Conservation (phyloP, 2,797 vertebrate species). For the Hyperoplus lanceolatus region DNA sequence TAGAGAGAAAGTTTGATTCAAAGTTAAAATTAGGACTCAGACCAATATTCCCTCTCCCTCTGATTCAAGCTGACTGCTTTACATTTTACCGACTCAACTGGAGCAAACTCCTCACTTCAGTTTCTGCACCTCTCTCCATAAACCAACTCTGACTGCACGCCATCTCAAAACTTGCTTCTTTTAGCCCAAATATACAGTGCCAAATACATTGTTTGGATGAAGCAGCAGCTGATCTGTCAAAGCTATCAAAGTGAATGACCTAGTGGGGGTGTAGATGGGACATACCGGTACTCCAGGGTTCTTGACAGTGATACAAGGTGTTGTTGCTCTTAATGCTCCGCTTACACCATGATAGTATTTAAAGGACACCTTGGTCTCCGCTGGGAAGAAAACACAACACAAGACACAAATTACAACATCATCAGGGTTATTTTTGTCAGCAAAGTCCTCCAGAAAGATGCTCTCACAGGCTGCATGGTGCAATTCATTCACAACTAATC, state of each 20-base stretch:
- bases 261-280: background rate
- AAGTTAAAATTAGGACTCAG: conserved; percentile 2
- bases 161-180: background rate
- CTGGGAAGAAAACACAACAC: conserved; percentile 75
- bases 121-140: background rate
- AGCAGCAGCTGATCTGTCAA: background rate
- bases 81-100: conserved; percentile 37
- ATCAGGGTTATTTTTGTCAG: background rate
- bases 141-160: background rate
- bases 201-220: background rate
- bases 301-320: conserved; percentile 97
- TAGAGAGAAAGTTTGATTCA: background rate
- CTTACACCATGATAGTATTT: conserved; percentile 98
- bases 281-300: conserved; percentile 92
- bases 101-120: conserved; percentile 22
- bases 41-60: background rate
- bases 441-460: background rate
- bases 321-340: conserved; percentile 94
- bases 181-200: background rate
- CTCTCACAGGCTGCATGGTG: background rate
- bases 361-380: conserved; percentile 98
- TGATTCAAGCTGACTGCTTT: conserved; percentile 15
- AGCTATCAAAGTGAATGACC: too few relatives aligned
- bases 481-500: background rate
- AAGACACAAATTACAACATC: background rate